Percentiles rank a stretch among this genome's conserved stretches.
Conservation (phyloP, 2,888 invertebrate genomes). For the Griposia aprilina region DNA sequence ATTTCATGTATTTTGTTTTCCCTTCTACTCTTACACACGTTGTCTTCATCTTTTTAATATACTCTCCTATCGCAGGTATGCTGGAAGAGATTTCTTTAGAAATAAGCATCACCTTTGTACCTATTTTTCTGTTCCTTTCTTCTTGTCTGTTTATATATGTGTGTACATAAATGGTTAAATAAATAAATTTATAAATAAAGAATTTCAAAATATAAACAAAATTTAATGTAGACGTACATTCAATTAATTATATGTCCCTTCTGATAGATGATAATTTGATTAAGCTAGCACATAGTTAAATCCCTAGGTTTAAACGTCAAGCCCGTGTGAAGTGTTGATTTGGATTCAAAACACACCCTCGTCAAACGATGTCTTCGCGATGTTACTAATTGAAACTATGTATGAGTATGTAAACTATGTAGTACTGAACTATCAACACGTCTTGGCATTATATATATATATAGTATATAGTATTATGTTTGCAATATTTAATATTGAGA, state of each 20-base stretch:
- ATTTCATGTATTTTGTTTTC: no score
- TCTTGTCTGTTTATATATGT: no score
- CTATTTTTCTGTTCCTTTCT: no score
- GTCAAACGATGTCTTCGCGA: constrained; percentile 66
- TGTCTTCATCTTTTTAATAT: no score
- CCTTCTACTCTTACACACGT: no score
- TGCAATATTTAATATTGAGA: neutral
- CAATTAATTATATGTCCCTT: neutral
- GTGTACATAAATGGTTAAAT: no score
- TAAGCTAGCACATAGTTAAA: constrained; percentile 34
- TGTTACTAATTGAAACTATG: constrained; percentile 75
- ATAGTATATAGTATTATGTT: no score
- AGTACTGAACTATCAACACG: constrained; percentile 57
- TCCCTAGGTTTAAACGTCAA: constrained; percentile 45
- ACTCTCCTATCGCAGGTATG: no score
- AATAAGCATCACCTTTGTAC: no score
- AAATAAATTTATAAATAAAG: no score
- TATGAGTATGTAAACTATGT: constrained; percentile 67
- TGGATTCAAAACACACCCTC: constrained; percentile 72
- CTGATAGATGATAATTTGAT: constrained; percentile 37
- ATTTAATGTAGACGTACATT: neutral
- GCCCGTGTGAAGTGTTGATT: constrained; percentile 54
- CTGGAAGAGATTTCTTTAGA: no score
- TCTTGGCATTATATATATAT: constrained; percentile 3
- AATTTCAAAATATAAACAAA: neutral